phyloP scores from a whole-genome alignment of 2,797 vertebrate genomes.

The Pagetopsis macropterus region DNA sequence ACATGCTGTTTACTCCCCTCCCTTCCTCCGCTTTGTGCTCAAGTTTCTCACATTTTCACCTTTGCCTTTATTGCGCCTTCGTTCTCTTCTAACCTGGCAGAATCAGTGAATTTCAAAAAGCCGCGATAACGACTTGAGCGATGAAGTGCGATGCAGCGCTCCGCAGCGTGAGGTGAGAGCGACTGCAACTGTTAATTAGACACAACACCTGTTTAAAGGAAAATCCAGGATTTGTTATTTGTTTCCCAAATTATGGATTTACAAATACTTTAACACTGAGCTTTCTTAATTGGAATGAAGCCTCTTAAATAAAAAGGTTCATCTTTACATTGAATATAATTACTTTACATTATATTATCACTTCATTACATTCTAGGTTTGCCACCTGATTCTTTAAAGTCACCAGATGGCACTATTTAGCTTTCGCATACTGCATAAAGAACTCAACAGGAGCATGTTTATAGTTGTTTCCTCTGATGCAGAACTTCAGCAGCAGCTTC shows the following conservation, averaged over 20 bases:
- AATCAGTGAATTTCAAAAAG: constrained; percentile 28
- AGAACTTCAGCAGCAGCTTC: constrained; percentile 48
- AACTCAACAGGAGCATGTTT: constrained; percentile 49
- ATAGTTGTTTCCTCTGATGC: constrained; percentile 39
- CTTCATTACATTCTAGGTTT: constrained; percentile 47
- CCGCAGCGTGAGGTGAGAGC: constrained; percentile 10
- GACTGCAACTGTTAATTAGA: constrained; percentile 42
- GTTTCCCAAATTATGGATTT: constrained; percentile 30
- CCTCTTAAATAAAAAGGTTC: constrained; percentile 20
- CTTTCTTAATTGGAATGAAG: constrained; percentile 2
- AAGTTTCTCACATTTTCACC: constrained; percentile 58
- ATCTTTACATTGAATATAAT: constrained; percentile 19
- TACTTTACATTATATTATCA: constrained; percentile 51
- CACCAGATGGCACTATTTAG: constrained; percentile 85
- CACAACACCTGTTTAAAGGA: constrained; percentile 23
- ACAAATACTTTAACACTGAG: constrained; percentile 10
- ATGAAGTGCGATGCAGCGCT: constrained; percentile 4
- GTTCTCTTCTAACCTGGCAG: constrained; percentile 19
- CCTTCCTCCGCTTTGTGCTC: neutral
- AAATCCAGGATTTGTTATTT: constrained; percentile 26
- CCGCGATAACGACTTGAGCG: neutral
- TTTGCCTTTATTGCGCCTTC: constrained; percentile 44
- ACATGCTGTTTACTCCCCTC: constrained; percentile 48
- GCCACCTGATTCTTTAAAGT: constrained; percentile 61
- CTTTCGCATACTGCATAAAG: constrained; percentile 65